Evolutionary conservation across 2,113 vertebrate species (phyloP), one percentile per base, ranked within the genome.

Genomic region (Thalassarche chlororhynchos): DNA sequence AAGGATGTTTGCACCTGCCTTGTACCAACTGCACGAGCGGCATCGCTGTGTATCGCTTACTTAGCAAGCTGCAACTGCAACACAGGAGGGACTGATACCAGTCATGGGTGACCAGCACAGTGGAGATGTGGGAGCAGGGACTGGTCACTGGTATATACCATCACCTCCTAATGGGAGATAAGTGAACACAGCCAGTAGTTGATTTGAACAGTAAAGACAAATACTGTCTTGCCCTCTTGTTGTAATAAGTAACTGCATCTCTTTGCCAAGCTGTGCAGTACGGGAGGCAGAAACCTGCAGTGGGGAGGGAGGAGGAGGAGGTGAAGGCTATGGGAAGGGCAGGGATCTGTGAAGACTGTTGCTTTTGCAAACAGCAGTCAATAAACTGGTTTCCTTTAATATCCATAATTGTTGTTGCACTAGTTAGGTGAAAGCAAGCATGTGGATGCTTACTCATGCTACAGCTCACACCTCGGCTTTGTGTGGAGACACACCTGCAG

Each of bases 21-120:
- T 19, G 25, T 8, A 4, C 72, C 18, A 12, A 1, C 29, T 12
- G 51, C 5, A 2, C 0, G 2, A 14, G 29, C 4, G 17, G 15
- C 42, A 26, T 3, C 17, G 5, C 44, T 61, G 31, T 3, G 31
- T 17, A 3, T 6, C 34, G 29, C 51, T 81, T 26, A 5, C 19
- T 36, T 6, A 42, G 20, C n/a, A 32, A 28, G n/a, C 61, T 60
- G 44, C 28, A 34, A 6, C 34, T 47, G 52, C 36, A 26, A 5
- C 26, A 4, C 7, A 2, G 46, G 28, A 42, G 64, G 46, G 81
- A 26, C 38, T 8, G 55, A 2, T 5, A 5, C 2, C n/a, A 32
- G 8, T 10, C 52, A 1, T 8, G 20, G 24, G 36, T 52, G 46
- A 44, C 34, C 36, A 40, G 46, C 31, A 8, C 17, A 31, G 64